Evolutionary conservation across 2,797 vertebrate genomes (phyloP).

Genomic region (Phrynocephalus forsythii): DNA sequence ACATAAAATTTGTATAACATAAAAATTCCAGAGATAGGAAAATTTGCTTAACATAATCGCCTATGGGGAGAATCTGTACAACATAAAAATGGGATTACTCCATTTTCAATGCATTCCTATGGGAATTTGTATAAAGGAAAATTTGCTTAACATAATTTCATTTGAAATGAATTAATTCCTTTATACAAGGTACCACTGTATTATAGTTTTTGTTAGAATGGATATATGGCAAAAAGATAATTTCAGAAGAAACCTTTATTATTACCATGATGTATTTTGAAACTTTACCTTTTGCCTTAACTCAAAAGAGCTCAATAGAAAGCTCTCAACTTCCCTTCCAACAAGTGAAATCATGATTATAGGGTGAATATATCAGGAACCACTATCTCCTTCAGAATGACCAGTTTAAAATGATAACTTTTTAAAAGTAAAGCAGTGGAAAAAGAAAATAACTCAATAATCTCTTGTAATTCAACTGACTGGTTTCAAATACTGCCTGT

Average conservation of each 20-base stretch:
- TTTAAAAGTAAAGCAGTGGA: not conserved
- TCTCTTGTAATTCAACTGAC: conserved; percentile 22
- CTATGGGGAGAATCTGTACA: too few relatives aligned
- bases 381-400: conserved; percentile 47
- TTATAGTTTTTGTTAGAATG: not conserved
- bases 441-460: not conserved
- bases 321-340: conserved; percentile 44
- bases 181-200: not conserved
- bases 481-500: not conserved
- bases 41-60: too few relatives aligned
- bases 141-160: too few relatives aligned
- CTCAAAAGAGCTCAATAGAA: conserved; percentile 27
- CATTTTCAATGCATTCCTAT: too few relatives aligned
- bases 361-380: conserved; percentile 43
- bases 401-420: conserved; percentile 63
- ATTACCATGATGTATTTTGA: conserved; percentile 21
- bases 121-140: too few relatives aligned
- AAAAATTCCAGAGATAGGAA: too few relatives aligned
- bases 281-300: conserved; percentile 17
- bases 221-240: not conserved
- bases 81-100: too few relatives aligned
- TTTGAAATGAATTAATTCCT: too few relatives aligned
- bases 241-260: conserved; percentile 18
- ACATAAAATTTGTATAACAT: too few relatives aligned
- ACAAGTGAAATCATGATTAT: conserved; percentile 29